phyloP scores from a whole-genome alignment of 2,113 vertebrate genomes.

The Thamnaconus septentrionalis region DNA sequence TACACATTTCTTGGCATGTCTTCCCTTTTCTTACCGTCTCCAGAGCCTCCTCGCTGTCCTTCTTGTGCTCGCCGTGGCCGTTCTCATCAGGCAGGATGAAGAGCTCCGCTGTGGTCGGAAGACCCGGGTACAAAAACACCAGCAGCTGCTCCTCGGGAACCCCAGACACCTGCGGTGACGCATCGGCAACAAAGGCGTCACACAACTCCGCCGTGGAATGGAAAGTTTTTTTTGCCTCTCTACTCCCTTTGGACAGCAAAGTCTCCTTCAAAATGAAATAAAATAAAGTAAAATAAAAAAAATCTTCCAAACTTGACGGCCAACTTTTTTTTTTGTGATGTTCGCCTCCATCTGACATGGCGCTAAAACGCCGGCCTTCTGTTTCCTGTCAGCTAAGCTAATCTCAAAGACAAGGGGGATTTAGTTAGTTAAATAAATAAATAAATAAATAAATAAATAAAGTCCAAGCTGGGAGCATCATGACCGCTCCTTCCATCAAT shows the following conservation, averaged over 20 bases:
- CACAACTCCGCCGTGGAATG: neutral
- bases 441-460: constrained; percentile 9
- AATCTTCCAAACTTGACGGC: neutral
- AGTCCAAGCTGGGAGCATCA: too few relatives aligned
- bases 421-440: constrained; percentile 6
- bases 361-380: neutral
- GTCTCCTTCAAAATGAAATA: too few relatives aligned
- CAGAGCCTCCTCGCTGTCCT: constrained; percentile 79
- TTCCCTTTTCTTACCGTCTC: constrained; percentile 77
- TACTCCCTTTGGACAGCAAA: neutral
- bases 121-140: constrained; percentile 87
- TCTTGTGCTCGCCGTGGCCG: constrained; percentile 75
- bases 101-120: constrained; percentile 91
- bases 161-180: constrained; percentile 81
- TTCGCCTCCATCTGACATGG: neutral
- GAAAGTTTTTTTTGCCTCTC: neutral
- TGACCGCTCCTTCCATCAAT: constrained; percentile 9
- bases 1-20: neutral
- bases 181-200: neutral
- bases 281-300: neutral
- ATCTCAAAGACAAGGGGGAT: constrained; percentile 22
- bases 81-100: constrained; percentile 84
- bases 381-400: constrained; percentile 16
- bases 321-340: constrained; percentile 6
- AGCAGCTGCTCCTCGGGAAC: constrained; percentile 86